phyloP scores from a whole-genome alignment of 2,113 vertebrate species.

The Saguinus midas region DNA sequence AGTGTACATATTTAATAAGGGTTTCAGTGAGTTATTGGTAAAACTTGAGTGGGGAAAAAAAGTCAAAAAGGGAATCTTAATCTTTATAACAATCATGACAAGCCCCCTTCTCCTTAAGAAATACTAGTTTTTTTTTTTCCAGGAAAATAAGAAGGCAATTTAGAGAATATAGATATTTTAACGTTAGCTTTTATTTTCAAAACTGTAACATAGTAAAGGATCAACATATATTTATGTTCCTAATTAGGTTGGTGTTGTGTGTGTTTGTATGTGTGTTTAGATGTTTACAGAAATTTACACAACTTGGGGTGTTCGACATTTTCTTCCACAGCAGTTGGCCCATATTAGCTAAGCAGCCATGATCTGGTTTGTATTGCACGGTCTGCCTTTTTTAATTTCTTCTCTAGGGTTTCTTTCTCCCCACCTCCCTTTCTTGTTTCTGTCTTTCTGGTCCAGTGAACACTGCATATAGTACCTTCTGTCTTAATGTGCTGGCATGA shows the following conservation, averaged over 20 bases:
- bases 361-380: conserved; percentile 99
- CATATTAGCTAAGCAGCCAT: conserved; percentile 99
- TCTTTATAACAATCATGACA: conserved; percentile 29
- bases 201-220: conserved; percentile 67
- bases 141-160: conserved; percentile 45
- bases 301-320: conserved; percentile 99
- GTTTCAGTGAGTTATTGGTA: conserved; percentile 24
- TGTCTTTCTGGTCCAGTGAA: conserved; percentile 96
- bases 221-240: conserved; percentile 78
- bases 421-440: conserved; percentile 87
- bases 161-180: conserved; percentile 57
- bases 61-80: not conserved
- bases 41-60: conserved; percentile 66
- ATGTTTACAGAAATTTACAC: conserved; percentile 99
- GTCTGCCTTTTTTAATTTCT: conserved; percentile 97
- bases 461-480: conserved; percentile 99
- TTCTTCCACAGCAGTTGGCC: conserved; percentile 99
- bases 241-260: conserved; percentile 89
- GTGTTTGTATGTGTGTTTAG: conserved; percentile 92
- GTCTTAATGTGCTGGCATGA: conserved; percentile 99
- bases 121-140: not conserved
- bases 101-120: conserved; percentile 26
- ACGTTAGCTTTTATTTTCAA: conserved; percentile 52
- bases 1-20: conserved; percentile 33
- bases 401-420: conserved; percentile 88